A percentile compares a stretch with the other conserved stretches of the same genome.
phyloP scores from a whole-genome alignment of 2,797 vertebrate genomes.

The Sebastes minor region DNA sequence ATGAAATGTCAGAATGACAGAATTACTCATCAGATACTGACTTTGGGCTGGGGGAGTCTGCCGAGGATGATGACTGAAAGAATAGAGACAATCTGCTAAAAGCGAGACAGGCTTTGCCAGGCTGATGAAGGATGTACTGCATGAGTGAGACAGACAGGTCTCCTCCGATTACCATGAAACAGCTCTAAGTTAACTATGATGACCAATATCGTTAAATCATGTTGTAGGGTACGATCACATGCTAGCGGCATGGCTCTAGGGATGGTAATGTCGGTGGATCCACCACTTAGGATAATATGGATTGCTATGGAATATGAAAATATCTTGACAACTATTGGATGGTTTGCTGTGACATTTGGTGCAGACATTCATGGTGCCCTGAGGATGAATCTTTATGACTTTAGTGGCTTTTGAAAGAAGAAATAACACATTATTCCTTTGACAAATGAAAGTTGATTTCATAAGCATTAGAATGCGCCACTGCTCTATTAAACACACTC shows the following conservation, averaged over 20 bases:
- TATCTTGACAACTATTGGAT: not conserved
- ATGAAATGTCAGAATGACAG: slow-evolving; percentile 5
- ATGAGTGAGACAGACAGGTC: not conserved
- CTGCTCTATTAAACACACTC: not conserved
- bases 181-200: not conserved
- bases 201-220: not conserved
- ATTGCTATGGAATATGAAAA: not conserved
- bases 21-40: not conserved
- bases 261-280: not conserved
- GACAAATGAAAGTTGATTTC: not conserved
- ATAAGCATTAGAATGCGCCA: not conserved
- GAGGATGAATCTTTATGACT: not conserved
- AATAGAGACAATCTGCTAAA: not conserved
- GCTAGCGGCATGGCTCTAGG: not conserved
- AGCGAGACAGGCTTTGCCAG: not conserved
- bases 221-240: not conserved
- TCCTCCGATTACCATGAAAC: not conserved
- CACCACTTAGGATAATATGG: not conserved
- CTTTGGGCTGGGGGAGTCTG: not conserved
- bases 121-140: not conserved
- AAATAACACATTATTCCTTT: not conserved
- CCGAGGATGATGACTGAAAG: not conserved
- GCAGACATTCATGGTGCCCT: not conserved
- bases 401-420: not conserved
- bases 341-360: not conserved